A percentile compares a stretch with the other conserved stretches of the same genome.
phyloP scores from a whole-genome alignment of 2,113 vertebrate species.

The Psophia crepitans region DNA sequence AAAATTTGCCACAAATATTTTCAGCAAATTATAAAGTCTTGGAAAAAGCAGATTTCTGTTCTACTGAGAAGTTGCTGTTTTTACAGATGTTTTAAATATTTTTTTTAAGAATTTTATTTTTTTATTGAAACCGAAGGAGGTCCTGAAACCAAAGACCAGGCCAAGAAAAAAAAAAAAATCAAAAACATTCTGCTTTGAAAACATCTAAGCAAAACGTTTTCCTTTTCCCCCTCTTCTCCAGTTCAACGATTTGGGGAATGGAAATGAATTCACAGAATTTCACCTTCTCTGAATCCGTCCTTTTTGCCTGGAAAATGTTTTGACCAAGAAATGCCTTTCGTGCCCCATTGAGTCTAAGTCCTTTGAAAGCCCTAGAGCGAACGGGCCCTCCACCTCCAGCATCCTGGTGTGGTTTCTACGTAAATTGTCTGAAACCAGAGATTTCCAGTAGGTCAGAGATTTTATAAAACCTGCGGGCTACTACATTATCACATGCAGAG shows the following conservation, averaged over 20 bases:
- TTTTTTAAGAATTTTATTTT: slow-evolving; percentile 47
- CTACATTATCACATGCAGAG: background rate
- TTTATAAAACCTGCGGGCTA: background rate
- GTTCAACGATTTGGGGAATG: background rate
- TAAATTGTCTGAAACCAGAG: background rate
- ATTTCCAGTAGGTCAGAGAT: background rate
- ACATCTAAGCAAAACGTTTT: background rate
- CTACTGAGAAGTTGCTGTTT: slow-evolving; percentile 51
- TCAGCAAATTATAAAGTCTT: slow-evolving; percentile 52
- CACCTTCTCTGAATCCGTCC: background rate
- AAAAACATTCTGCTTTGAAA: slow-evolving; percentile 45
- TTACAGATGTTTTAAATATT: slow-evolving; percentile 64
- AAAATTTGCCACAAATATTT: slow-evolving; percentile 54
- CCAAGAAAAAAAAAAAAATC: slow-evolving; percentile 11
- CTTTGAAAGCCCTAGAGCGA: background rate
- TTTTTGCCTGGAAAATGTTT: background rate
- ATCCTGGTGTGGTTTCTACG: background rate
- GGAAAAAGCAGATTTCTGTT: slow-evolving; percentile 31
- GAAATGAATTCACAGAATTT: slow-evolving; percentile 38
- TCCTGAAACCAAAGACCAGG: slow-evolving; percentile 16
- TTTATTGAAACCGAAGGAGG: slow-evolving; percentile 59
- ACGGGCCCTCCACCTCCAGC: background rate
- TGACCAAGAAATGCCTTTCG: background rate
- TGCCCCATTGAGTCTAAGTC: background rate
- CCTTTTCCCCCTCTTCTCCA: background rate